Evolutionary conservation across 2,113 vertebrate genomes (phyloP).

Genomic region (Neogobius melanostomus): DNA sequence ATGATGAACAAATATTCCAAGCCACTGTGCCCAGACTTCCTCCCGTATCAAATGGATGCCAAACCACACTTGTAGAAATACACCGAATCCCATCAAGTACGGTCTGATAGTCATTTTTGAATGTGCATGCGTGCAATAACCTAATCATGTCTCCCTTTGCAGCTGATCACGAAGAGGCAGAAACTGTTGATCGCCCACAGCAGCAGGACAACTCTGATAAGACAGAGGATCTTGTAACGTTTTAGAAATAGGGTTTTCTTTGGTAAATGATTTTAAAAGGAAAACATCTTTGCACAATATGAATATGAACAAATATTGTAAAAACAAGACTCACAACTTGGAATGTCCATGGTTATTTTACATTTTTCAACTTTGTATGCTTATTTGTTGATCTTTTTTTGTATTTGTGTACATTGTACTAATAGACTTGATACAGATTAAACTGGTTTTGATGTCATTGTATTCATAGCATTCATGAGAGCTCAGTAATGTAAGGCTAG

Average conservation of each 20-base stretch:
- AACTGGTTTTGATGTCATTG: not conserved
- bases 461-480: no score
- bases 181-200: slow-evolving; percentile 20
- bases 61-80: slow-evolving; percentile 74
- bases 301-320: slow-evolving; percentile 52
- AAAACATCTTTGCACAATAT: slow-evolving; percentile 18
- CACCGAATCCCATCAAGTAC: slow-evolving; percentile 73
- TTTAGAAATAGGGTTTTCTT: slow-evolving; percentile 39
- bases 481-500: no score
- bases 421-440: slow-evolving; percentile 20
- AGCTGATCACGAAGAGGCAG: slow-evolving; percentile 60
- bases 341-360: not conserved
- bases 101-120: not conserved
- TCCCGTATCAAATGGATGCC: slow-evolving; percentile 55
- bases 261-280: slow-evolving; percentile 9
- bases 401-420: slow-evolving; percentile 38
- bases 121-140: not conserved
- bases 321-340: not conserved
- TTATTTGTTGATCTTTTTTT: slow-evolving; percentile 27
- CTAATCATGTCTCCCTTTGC: not conserved
- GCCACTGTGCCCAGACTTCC: slow-evolving; percentile 67
- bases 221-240: slow-evolving; percentile 44
- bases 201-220: slow-evolving; percentile 41
- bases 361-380: slow-evolving; percentile 1
- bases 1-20: slow-evolving; percentile 78